Percentiles rank a stretch among this genome's conserved stretches.
Conservation (phyloP, 2,113 vertebrate species). For the Oncorhynchus mykiss region DNA sequence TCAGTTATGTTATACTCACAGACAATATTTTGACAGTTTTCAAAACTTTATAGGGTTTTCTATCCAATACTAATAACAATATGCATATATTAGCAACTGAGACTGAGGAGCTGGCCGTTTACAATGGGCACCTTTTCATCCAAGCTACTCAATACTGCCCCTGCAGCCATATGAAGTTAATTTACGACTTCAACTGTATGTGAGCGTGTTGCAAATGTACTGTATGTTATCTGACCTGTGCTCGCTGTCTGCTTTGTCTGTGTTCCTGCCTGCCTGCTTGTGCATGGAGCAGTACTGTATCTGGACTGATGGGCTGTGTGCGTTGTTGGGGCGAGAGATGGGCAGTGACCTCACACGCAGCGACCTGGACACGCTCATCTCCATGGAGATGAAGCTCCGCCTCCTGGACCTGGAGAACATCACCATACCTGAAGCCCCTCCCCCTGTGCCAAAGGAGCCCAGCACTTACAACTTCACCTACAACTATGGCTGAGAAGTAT, state of each 20-base stretch:
- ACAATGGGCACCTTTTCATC: too few species aligned
- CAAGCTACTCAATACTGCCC: too few species aligned
- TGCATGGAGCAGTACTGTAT: conserved; percentile 85
- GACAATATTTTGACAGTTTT: too few species aligned
- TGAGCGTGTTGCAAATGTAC: background rate
- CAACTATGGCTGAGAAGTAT: conserved; percentile 86
- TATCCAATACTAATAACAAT: too few species aligned
- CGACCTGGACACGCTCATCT: conserved; percentile 94
- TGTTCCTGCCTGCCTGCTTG: conserved; percentile 12
- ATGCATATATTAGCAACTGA: too few species aligned
- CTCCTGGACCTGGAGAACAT: conserved; percentile 97
- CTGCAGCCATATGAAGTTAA: too few species aligned
- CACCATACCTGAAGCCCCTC: conserved; percentile 91
- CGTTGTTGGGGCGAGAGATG: conserved; percentile 95
- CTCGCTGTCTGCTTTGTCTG: background rate
- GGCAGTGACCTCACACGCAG: conserved; percentile 94
- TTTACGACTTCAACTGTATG: too few species aligned
- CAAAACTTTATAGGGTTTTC: too few species aligned
- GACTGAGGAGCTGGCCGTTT: too few species aligned
- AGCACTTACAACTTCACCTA: conserved; percentile 98
- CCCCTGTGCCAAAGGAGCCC: conserved; percentile 93
- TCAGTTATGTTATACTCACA: too few species aligned
- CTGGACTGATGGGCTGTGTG: conserved; percentile 94
- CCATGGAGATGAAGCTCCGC: conserved; percentile 99
- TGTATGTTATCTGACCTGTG: background rate